A percentile compares a stretch with the other conserved stretches of the same genome.
Evolutionary conservation across 2,113 vertebrate genomes (phyloP).

Genomic region (Zootoca vivipara): DNA sequence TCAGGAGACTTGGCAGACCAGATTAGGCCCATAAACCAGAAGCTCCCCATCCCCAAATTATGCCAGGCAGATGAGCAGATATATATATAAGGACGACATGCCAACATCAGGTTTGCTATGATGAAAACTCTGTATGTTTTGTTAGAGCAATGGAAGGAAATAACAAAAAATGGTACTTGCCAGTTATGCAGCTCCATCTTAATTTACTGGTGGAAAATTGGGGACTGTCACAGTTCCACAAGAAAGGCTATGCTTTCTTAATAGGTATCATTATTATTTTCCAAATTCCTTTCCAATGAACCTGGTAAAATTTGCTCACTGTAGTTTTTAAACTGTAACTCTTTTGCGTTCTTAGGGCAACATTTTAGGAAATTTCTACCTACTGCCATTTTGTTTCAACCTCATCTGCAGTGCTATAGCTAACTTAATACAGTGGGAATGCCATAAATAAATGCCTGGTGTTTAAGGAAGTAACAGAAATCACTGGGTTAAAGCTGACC

Average conservation of each 20-base stretch:
- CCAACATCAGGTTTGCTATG: neutral
- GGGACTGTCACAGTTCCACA: neutral
- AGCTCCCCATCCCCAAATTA: too few species aligned
- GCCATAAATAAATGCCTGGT: slow-evolving; percentile 33
- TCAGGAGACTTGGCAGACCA: too few species aligned
- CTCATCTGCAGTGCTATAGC: neutral
- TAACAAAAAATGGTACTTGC: neutral
- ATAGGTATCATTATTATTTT: neutral
- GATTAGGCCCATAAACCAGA: too few species aligned
- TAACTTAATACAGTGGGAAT: slow-evolving; percentile 52
- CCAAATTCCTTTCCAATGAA: neutral
- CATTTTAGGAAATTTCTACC: neutral
- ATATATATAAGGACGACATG: neutral
- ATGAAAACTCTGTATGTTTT: neutral
- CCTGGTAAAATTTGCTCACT: neutral
- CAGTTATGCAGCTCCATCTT: too few species aligned
- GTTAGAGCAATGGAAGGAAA: neutral
- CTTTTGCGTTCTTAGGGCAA: neutral
- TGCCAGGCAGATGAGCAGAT: too few species aligned
- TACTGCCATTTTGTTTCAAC: neutral
- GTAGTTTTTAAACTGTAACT: neutral
- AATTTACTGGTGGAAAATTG: too few species aligned
- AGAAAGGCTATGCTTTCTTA: neutral
- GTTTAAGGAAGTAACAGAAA: too few species aligned
- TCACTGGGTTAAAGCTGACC: too few species aligned